Conservation (phyloP, 2,113 vertebrate genomes). For the Sander lucioperca region DNA sequence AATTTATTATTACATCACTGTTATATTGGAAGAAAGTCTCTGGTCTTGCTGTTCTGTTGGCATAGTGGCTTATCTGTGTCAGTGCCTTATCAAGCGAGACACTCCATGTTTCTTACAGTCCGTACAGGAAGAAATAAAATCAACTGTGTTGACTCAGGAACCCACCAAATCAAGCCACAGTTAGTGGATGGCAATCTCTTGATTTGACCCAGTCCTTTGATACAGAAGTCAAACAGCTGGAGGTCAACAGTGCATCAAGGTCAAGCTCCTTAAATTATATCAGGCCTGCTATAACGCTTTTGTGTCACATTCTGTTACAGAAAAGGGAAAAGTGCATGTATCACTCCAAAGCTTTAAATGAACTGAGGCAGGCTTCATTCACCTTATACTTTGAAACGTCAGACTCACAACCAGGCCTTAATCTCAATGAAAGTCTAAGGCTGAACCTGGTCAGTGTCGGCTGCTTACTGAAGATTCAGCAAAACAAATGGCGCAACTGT, state of each 20-base stretch:
- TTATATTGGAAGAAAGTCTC: slow-evolving; percentile 30
- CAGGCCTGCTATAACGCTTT: slow-evolving; percentile 32
- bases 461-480: slow-evolving; percentile 34
- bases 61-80: slow-evolving; percentile 73
- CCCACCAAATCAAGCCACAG: slow-evolving; percentile 55
- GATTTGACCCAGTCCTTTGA: slow-evolving; percentile 54
- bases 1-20: slow-evolving; percentile 21
- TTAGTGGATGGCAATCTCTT: slow-evolving; percentile 52
- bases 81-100: slow-evolving; percentile 85
- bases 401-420: slow-evolving; percentile 22
- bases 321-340: slow-evolving; percentile 61
- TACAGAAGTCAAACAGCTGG: slow-evolving; percentile 42
- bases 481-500: slow-evolving; percentile 66
- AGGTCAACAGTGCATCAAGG: slow-evolving; percentile 37
- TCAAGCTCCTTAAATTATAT: slow-evolving; percentile 24
- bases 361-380: slow-evolving; percentile 36
- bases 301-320: slow-evolving; percentile 52
- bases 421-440: slow-evolving; percentile 17
- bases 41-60: slow-evolving; percentile 43
- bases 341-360: slow-evolving; percentile 51
- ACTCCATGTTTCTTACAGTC: slow-evolving; percentile 64
- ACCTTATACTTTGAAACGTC: slow-evolving; percentile 29
- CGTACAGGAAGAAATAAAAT: slow-evolving; percentile 46
- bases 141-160: slow-evolving; percentile 75
- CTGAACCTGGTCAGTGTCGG: slow-evolving; percentile 30